Evolutionary conservation across 2,113 vertebrate species (phyloP).

Genomic region (Neolamprologus ventralis): DNA sequence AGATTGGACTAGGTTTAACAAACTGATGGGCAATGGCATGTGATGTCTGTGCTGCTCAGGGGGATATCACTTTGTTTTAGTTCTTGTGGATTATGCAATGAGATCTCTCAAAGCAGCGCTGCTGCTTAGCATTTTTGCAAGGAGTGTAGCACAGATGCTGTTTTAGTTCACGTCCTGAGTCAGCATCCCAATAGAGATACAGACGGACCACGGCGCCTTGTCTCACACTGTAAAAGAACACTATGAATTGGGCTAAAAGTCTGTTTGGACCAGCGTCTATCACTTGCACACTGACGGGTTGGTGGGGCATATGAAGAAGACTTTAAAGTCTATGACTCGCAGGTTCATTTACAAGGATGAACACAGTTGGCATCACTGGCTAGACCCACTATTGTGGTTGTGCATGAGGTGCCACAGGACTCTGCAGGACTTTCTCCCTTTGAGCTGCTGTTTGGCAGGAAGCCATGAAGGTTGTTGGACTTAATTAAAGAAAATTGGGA

Average conservation of each 20-base stretch:
- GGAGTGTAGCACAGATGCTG: neutral
- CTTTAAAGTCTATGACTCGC: neutral
- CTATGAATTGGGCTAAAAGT: neutral
- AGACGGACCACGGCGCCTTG: accelerated
- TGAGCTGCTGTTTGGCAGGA: neutral
- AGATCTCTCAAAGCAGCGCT: neutral
- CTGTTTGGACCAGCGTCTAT: neutral
- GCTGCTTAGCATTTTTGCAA: neutral
- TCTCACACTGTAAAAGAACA: neutral
- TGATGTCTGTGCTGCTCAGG: neutral
- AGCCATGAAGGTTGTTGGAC: neutral
- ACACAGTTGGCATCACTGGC: neutral
- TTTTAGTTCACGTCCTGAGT: neutral
- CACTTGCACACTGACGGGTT: neutral
- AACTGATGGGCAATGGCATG: neutral
- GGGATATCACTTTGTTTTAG: neutral
- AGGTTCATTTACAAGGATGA: neutral
- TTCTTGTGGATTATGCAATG: neutral
- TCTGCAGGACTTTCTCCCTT: neutral
- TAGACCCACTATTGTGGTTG: neutral
- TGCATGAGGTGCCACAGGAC: neutral
- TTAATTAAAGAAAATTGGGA: neutral
- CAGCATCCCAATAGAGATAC: neutral
- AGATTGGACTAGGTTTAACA: neutral
- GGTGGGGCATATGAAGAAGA: accelerated